Evolutionary conservation across 2,797 vertebrate genomes (phyloP), one percentile per base, ranked within the genome.

Genomic region (Salmo trutta): DNA sequence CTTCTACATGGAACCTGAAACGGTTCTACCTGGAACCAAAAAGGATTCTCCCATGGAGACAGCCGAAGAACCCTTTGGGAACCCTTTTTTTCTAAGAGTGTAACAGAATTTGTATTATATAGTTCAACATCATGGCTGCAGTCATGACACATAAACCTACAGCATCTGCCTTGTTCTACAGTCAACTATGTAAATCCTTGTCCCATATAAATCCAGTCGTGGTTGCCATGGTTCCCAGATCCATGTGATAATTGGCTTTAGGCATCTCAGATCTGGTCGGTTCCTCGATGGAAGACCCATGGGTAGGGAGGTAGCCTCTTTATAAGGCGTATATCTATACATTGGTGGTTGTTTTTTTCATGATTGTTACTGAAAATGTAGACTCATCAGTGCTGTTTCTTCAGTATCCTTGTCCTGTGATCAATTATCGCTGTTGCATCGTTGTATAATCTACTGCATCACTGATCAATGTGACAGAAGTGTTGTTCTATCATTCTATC

Each of bases 211-310:
- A 54, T 53, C 51, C 19, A 8, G 74, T 56, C 7, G 70, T 78
- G 89, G 91, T 93, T 93, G 87, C 89, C 84, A 84, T 92, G 90
- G 92, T 80, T 86, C 66, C 80, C 86, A 83, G 86, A 91, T 87
- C 80, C 71, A 79, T 87, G 82, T 88, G 79, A 87, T 87, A 86
- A 85, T 90, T 90, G 68, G 82, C 84, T 91, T 79, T 83, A 77
- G 70, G 81, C 70, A 85, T 82, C 77, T 80, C 75, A 65, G 79
- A 86, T 84, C 52, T 73, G 71, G 19, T 74, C 21, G 73, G n/a
- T 64, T 5, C 10, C 71, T 56, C 5, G 15, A 36, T 59, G 10
- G 33, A n/a, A n/a, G 21, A 24, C 33, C 36, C 36, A 2, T 4
- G 24, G 21, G 14, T 53, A 70, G 17, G n/a, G 19, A 68, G 29